Conservation (phyloP, 2,797 vertebrate genomes). For the Oophaga sylvatica region DNA sequence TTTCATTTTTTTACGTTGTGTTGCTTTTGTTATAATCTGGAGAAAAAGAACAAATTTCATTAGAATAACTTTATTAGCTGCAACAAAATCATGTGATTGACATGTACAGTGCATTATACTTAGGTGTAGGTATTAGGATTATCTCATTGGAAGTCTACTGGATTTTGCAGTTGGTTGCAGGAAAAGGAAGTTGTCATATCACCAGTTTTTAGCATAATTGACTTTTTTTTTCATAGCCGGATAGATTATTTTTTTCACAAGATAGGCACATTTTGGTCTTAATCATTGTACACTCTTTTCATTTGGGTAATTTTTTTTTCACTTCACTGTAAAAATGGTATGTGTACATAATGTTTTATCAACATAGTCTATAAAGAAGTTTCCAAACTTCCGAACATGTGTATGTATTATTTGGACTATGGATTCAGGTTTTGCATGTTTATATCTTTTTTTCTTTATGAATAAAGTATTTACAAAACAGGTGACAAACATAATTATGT, state of each 20-base stretch:
- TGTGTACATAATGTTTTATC: slow-evolving; percentile 98
- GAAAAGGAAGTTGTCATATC: slow-evolving; percentile 94
- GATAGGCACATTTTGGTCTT: slow-evolving; percentile 87
- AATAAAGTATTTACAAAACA: slow-evolving; percentile 93
- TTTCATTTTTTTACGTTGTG: slow-evolving; percentile 80
- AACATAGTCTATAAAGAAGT: slow-evolving; percentile 95
- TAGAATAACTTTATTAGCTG: slow-evolving; percentile 82
- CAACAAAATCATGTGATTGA: slow-evolving; percentile 80
- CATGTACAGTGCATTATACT: slow-evolving; percentile 88
- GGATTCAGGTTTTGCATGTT: slow-evolving; percentile 99
- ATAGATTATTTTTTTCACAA: slow-evolving; percentile 65
- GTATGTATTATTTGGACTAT: slow-evolving; percentile 97
- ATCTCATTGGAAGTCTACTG: slow-evolving; percentile 85
- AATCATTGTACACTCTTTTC: slow-evolving; percentile 88
- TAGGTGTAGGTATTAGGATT: slow-evolving; percentile 86
- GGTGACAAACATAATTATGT: slow-evolving; percentile 87
- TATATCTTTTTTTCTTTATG: slow-evolving; percentile 94
- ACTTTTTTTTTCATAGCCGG: slow-evolving; percentile 85
- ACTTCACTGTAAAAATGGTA: slow-evolving; percentile 96
- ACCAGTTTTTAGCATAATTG: slow-evolving; percentile 90
- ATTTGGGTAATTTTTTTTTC: slow-evolving; percentile 84
- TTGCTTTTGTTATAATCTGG: slow-evolving; percentile 87
- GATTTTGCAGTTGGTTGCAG: slow-evolving; percentile 94
- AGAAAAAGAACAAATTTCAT: slow-evolving; percentile 78
- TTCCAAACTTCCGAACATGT: slow-evolving; percentile 92